A percentile compares a stretch with the other conserved stretches of the same genome.
Conservation (phyloP, 2,797 vertebrate genomes). For the Syngnathus rostellatus region DNA sequence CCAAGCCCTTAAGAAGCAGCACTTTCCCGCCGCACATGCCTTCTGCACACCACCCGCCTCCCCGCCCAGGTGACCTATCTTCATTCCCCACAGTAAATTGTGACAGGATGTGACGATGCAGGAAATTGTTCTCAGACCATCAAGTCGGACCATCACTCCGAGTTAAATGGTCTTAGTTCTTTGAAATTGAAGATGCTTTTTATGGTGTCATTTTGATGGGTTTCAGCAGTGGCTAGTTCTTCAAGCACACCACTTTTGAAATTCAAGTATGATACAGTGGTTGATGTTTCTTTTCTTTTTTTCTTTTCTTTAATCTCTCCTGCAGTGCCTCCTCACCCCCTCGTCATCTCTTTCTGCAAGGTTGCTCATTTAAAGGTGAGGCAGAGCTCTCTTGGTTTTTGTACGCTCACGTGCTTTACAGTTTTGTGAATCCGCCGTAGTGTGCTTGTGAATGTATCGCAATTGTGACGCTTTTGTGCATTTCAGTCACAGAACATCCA, state of each 20-base stretch:
- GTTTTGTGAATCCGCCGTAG: neutral
- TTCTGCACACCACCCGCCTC: constrained; percentile 89
- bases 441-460: constrained; percentile 7
- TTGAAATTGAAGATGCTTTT: neutral
- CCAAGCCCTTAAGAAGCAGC: constrained; percentile 96
- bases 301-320: constrained; percentile 27
- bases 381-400: constrained; percentile 6
- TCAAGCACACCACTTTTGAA: neutral
- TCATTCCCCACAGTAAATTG: constrained; percentile 1
- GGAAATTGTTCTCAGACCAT: neutral
- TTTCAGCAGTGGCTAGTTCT: neutral
- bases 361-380: constrained; percentile 91
- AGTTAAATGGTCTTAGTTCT: neutral
- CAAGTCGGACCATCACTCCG: neutral
- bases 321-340: constrained; percentile 88
- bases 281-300: constrained; percentile 5
- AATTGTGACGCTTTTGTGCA: constrained; percentile 51
- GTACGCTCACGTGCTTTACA: constrained; percentile 5
- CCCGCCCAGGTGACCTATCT: constrained; percentile 79
- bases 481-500: constrained; percentile 60
- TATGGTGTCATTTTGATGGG: neutral
- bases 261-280: neutral
- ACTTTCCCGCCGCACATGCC: constrained; percentile 85
- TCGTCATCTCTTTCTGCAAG: constrained; percentile 87
- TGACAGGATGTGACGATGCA: constrained; percentile 1